Base-by-base conservation (phyloP, 1,140 invertebrate genomes). In the Diachasma alloeum region DNA sequence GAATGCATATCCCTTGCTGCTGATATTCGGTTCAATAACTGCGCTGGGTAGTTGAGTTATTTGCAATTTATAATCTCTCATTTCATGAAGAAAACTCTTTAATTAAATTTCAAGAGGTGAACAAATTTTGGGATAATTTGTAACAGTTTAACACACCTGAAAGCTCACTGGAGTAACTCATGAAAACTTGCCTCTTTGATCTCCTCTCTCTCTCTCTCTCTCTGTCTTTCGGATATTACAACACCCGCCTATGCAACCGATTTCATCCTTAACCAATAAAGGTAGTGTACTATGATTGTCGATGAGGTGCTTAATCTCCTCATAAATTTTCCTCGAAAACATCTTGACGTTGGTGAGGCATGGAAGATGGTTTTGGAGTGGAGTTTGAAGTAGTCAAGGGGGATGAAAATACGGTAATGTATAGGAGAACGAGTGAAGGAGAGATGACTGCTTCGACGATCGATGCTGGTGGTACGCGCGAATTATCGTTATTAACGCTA, bases 401-500 rank as follows among this genome's bases (percentile, higher is more conserved):
- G 19, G 53, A 59, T 59, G 53, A 22, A 59, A 59, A 59, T 59
- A 59, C 19, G 53, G 1, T 59, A 19, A 59, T 59, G 17, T 22
- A 59, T 31, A 26, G 59, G 59, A 26, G 8, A 26, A 19, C 19
- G 19, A 6, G 22, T 0, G 59, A 63, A 0, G 19, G 15, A 26
- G 59, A 19, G 22, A 15, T 9, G 9, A 26, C 22, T 9, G n/a
- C 19, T 37, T 37, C 17, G 44, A 70, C 74, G 74, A 75, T 75
- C 74, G 74, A 75, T 75, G 67, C 42, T 31, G 19, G 37, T 67
- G 63, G 76, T 78, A 75, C 75, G 46, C 46, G 77, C 46, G 67
- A 81, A 77, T 79, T 81, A 83, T 80, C 80, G 77, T 80, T 70
- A 76, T 78, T 78, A 75, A 69, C 72, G 73, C 78, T 76, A 72